Base-by-base conservation (phyloP, 2,888 invertebrate genomes). In the Cistogaster globosa region DNA sequence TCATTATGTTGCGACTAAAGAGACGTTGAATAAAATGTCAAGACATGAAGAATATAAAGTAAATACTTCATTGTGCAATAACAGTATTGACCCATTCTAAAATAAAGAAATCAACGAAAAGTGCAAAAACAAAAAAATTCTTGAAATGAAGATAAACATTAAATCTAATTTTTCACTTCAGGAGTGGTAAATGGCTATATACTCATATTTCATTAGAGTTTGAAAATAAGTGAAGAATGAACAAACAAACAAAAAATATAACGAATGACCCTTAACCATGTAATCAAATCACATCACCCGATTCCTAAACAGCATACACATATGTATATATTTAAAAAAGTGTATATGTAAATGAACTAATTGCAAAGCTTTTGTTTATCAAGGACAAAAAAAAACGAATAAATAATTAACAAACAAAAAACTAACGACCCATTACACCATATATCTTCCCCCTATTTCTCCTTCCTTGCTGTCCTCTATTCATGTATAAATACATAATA, bases 221-320 rank as follows among this genome's bases (percentile, higher is more conserved):
- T 4, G 2, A 48, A 16, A 48, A 6, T 16, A 48, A 0, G n/a
- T 1, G 1, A 48, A 48, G 2, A 48, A n/a, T 5, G 16, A n/a
- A 6, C 1, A n/a, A n/a, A 26, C 51, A 51, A 55, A 78, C 22
- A 74, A 63, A 11, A 71, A 26, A 60, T 38, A 72, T 26, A 71
- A 38, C 57, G 36, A 53, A 63, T 51, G 77, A 81, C 84, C 77
- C 81, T 81, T 68, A 74, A 57, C 48, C 58, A 77, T 78, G 78
- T 58, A 26, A 81, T 85, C 68, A 85, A 74, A 82, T 74, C 58
- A 74, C 62, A 63, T 60, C 42, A 84, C 65, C 60, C 7, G 12
- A 12, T 42, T 42, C 42, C 20, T 57, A 16, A 5, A 20, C 20
- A 18, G n/a, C n/a, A 8, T 20, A 20, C 18, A 4, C 65, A 16